These are phyloP conservation scores for Potamarius usumacintae DNA, from an alignment of 2,113 vertebrate genomes.

Conservation along the genomic window DNA sequence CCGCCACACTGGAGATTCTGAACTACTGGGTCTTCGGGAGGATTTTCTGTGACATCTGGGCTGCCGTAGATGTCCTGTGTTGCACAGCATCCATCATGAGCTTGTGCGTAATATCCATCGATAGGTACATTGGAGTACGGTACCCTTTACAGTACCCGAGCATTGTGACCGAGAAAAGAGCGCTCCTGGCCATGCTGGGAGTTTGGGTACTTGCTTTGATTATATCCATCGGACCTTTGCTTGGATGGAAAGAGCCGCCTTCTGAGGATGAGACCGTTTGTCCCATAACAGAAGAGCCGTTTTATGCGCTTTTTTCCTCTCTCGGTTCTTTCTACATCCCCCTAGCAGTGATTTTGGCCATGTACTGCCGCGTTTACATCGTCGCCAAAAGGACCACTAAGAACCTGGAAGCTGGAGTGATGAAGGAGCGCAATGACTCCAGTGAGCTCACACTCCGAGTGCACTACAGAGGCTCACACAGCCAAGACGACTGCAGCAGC, in stretches of 20 bases:
- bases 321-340: slow-evolving; percentile 98
- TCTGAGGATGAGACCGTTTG: slow-evolving; percentile 85
- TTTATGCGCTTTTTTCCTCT: slow-evolving; percentile 95
- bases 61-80: slow-evolving; percentile 93
- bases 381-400: slow-evolving; percentile 95
- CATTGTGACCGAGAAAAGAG: slow-evolving; percentile 88
- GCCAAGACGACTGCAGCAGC: slow-evolving; percentile 77
- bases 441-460: slow-evolving; percentile 92
- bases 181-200: slow-evolving; percentile 85
- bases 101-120: slow-evolving; percentile 94
- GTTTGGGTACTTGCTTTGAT: slow-evolving; percentile 91
- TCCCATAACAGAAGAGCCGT: slow-evolving; percentile 90
- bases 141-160: slow-evolving; percentile 90
- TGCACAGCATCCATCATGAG: slow-evolving; percentile 97
- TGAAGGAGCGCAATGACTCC: slow-evolving; percentile 92
- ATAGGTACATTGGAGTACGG: slow-evolving; percentile 93
- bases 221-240: slow-evolving; percentile 94
- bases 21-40: slow-evolving; percentile 91
- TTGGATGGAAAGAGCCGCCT: slow-evolving; percentile 94
- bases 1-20: slow-evolving; percentile 87
- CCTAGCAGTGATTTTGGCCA: slow-evolving; percentile 87
- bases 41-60: slow-evolving; percentile 96
- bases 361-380: slow-evolving; percentile 94
- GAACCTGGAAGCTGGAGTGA: slow-evolving; percentile 93
- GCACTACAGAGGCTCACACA: slow-evolving; percentile 85